phyloP scores from a whole-genome alignment of 2,888 invertebrate species.

The Lasioglossum calceatum region DNA sequence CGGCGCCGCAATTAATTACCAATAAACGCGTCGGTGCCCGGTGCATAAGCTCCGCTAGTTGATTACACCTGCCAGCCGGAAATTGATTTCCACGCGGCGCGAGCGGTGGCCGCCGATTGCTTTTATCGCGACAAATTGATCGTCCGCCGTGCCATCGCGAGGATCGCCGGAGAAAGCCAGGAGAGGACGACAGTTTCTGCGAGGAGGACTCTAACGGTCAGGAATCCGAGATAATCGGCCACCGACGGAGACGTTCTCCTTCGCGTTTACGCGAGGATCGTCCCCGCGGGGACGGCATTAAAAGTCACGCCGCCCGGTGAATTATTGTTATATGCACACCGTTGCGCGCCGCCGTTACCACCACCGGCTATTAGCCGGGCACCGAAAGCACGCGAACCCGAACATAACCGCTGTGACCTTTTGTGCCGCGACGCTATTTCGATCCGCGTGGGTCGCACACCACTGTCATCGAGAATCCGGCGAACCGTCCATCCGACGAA shows the following conservation, averaged over 20 bases:
- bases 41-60: slow-evolving; percentile 15
- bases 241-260: not conserved
- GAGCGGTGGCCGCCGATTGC: slow-evolving; percentile 1
- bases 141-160: not conserved
- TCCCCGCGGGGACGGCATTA: slow-evolving; percentile 12
- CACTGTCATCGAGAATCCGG: slow-evolving; percentile 27
- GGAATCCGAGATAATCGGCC: slow-evolving; percentile 15
- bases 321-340: slow-evolving; percentile 36
- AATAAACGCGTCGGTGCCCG: slow-evolving; percentile 43
- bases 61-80: slow-evolving; percentile 35
- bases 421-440: slow-evolving; percentile 20
- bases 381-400: slow-evolving; percentile 36
- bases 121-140: slow-evolving; percentile 35
- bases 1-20: slow-evolving; percentile 50
- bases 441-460: slow-evolving; percentile 5
- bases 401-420: slow-evolving; percentile 47
- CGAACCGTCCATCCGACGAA: not conserved
- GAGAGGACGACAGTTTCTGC: not conserved
- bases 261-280: slow-evolving; percentile 10
- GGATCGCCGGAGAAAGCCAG: not conserved
- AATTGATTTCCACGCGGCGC: slow-evolving; percentile 39
- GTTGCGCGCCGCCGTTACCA: slow-evolving; percentile 8
- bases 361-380: slow-evolving; percentile 35
- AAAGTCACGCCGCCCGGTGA: slow-evolving; percentile 38
- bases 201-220: not conserved